A percentile compares a stretch with the other conserved stretches of the same genome.
Evolutionary conservation across 1,140 invertebrate species (phyloP).

Genomic region (Anoplolepis gracilipes): DNA sequence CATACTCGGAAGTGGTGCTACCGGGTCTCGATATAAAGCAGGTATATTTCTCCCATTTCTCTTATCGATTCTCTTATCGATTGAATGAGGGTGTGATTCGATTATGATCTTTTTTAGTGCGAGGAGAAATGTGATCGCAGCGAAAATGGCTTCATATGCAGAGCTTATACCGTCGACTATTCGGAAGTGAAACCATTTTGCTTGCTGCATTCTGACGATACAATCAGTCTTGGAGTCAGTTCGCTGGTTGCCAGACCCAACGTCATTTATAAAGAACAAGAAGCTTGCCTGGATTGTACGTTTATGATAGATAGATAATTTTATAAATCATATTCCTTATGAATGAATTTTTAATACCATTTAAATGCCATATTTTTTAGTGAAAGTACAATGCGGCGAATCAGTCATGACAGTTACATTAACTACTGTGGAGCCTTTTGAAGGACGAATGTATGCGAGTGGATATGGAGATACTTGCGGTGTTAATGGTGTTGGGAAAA

Average conservation of each 20-base stretch:
- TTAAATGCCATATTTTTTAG: slow-evolving; percentile 77
- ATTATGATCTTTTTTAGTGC: slow-evolving; percentile 81
- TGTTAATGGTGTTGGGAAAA: slow-evolving; percentile 82
- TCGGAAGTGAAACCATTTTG: slow-evolving; percentile 75
- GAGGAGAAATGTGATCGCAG: slow-evolving; percentile 84
- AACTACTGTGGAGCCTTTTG: slow-evolving; percentile 85
- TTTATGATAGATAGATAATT: slow-evolving; percentile 5
- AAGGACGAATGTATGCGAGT: slow-evolving; percentile 85
- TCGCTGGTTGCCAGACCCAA: slow-evolving; percentile 79
- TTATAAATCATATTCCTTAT: not conserved
- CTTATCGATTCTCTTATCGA: too few relatives aligned
- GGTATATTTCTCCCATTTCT: slow-evolving; percentile 70
- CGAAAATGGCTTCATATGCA: slow-evolving; percentile 85
- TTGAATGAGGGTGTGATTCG: not conserved
- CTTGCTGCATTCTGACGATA: slow-evolving; percentile 84
- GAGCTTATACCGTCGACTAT: slow-evolving; percentile 82
- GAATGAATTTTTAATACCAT: too few relatives aligned
- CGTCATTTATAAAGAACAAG: slow-evolving; percentile 85
- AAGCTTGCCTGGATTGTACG: slow-evolving; percentile 87
- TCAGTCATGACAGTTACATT: slow-evolving; percentile 85
- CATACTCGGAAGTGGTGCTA: slow-evolving; percentile 80
- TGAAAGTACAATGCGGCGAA: slow-evolving; percentile 85
- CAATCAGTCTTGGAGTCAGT: slow-evolving; percentile 81
- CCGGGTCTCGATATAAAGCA: slow-evolving; percentile 72
- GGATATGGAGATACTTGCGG: slow-evolving; percentile 84